Conservation (phyloP, 2,113 vertebrate genomes). For the Oceanodroma tethys region DNA sequence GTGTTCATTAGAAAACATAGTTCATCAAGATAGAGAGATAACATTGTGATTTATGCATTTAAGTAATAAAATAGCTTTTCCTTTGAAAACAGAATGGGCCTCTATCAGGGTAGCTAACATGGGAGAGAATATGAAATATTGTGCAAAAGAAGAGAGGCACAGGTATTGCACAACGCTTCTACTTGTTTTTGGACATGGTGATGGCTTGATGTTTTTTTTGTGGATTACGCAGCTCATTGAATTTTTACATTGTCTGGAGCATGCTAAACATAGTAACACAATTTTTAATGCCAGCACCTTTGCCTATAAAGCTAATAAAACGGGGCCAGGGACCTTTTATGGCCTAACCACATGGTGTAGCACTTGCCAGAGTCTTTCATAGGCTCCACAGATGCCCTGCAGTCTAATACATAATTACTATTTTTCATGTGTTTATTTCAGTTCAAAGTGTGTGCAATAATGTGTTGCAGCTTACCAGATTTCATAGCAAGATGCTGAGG, state of each 20-base stretch:
- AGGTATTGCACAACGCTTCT: not conserved
- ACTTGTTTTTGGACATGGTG: not conserved
- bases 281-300: not conserved
- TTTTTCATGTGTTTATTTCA: constrained; percentile 28
- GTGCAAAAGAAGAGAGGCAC: not conserved
- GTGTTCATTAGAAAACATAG: not conserved
- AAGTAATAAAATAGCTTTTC: not conserved
- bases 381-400: not conserved
- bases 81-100: not conserved
- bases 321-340: not conserved
- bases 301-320: not conserved
- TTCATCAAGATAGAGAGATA: constrained; percentile 1
- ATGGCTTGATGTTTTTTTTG: not conserved
- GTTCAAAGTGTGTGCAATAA: not conserved
- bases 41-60: not conserved
- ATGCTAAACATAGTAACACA: not conserved
- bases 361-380: not conserved
- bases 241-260: not conserved
- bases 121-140: not conserved
- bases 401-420: not conserved
- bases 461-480: not conserved
- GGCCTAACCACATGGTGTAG: not conserved
- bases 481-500: not conserved
- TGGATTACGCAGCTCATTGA: not conserved
- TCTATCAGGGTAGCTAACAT: not conserved